A percentile compares a stretch with the other conserved stretches of the same genome.
Conservation (phyloP, 2,797 vertebrate genomes). For the Channa striata region DNA sequence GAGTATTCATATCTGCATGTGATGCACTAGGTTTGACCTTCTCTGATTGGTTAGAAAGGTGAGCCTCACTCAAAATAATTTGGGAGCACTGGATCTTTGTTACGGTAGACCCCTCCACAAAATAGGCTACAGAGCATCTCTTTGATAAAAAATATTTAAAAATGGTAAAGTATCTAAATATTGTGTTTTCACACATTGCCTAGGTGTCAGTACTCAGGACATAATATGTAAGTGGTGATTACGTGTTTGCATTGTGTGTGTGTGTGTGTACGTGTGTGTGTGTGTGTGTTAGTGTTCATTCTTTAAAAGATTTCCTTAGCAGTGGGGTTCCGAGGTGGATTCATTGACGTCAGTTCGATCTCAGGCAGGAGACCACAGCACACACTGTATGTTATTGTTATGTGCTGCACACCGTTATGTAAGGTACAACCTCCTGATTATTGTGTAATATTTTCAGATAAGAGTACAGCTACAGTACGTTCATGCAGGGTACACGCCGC, state of each 20-base stretch:
- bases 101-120: no score
- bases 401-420: conserved; percentile 44
- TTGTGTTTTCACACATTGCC: no score
- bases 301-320: not conserved
- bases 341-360: conserved; percentile 17
- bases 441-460: conserved; percentile 69
- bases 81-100: no score
- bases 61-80: no score
- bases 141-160: no score
- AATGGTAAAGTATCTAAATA: no score
- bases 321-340: conserved; percentile 16
- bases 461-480: conserved; percentile 17
- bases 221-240: no score
- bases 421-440: conserved; percentile 59
- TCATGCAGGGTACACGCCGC: conserved; percentile 11
- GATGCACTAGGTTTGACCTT: no score
- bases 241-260: not conserved
- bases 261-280: not conserved
- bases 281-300: not conserved
- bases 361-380: conserved; percentile 16
- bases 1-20: no score
- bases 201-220: no score
- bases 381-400: conserved; percentile 48
- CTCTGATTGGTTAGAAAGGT: no score
- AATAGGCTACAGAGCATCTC: no score